phyloP scores from a whole-genome alignment of 2,888 invertebrate species.

The Scaptomyza caliginosa region DNA sequence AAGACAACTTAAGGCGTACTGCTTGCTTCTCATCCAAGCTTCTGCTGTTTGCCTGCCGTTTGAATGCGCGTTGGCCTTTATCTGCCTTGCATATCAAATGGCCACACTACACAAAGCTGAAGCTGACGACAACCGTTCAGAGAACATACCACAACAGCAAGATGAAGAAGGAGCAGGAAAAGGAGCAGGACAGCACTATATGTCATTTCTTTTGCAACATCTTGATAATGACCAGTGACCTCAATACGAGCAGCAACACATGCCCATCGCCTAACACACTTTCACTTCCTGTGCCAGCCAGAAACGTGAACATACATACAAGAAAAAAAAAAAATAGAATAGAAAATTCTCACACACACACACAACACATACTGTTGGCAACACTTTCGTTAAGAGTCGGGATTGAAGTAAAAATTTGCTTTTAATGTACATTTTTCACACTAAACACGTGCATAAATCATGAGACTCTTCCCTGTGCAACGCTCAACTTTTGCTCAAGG shows the following conservation, averaged over 20 bases:
- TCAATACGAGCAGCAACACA: conserved; percentile 57
- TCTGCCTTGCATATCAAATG: conserved; percentile 79
- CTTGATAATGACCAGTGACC: conserved; percentile 78
- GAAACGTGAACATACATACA: not conserved
- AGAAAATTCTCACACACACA: too few species aligned
- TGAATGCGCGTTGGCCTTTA: conserved; percentile 73
- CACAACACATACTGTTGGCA: conserved; percentile 45
- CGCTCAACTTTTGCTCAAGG: conserved; percentile 73
- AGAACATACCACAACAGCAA: not conserved
- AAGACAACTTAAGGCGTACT: conserved; percentile 30
- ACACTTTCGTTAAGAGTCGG: conserved; percentile 64
- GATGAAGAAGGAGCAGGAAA: not conserved
- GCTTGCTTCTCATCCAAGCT: not conserved
- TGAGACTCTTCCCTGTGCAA: conserved; percentile 32
- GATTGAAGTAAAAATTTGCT: conserved; percentile 43
- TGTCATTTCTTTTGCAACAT: conserved; percentile 74
- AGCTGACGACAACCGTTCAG: conserved; percentile 26
- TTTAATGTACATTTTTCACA: conserved; percentile 79
- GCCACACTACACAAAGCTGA: conserved; percentile 29
- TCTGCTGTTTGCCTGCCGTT: not conserved
- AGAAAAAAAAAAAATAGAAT: too few species aligned
- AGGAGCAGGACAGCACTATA: conserved; percentile 53
- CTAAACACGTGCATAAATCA: conserved; percentile 80
- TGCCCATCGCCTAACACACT: conserved; percentile 63
- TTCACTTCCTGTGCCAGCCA: conserved; percentile 58